A percentile compares a stretch with the other conserved stretches of the same genome.
phyloP scores from a whole-genome alignment of 2,113 vertebrate genomes.

The Pseudois nayaur region DNA sequence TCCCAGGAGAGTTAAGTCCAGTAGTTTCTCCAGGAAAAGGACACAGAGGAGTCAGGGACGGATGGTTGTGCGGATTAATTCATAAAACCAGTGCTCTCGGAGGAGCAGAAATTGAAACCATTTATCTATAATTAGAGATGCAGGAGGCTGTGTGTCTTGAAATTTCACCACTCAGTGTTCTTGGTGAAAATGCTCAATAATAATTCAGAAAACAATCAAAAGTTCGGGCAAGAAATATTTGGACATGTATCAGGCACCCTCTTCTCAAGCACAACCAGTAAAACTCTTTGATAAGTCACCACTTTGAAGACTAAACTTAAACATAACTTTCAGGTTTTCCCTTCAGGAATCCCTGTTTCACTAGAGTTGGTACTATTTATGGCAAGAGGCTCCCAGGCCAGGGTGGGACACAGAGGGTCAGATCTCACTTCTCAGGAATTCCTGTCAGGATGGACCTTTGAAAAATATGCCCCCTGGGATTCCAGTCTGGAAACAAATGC shows the following conservation, averaged over 20 bases:
- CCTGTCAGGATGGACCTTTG: neutral
- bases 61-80: constrained; percentile 27
- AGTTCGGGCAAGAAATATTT: constrained; percentile 36
- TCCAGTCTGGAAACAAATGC: neutral
- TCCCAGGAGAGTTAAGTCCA: neutral
- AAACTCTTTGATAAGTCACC: neutral
- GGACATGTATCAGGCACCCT: constrained; percentile 4
- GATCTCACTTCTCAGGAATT: neutral
- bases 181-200: constrained; percentile 56
- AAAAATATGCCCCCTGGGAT: neutral
- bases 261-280: neutral
- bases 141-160: constrained; percentile 46
- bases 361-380: neutral
- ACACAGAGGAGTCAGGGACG: neutral
- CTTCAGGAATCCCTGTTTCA: accelerated
- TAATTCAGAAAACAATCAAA: constrained; percentile 62
- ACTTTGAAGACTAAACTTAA: neutral
- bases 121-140: constrained; percentile 68
- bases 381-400: neutral
- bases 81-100: neutral
- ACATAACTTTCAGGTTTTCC: neutral
- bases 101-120: constrained; percentile 31
- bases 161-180: constrained; percentile 57
- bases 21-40: neutral
- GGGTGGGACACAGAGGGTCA: neutral